A percentile compares a stretch with the other conserved stretches of the same genome.
Conservation (phyloP, 2,113 vertebrate genomes). For the Charadrius vociferus region DNA sequence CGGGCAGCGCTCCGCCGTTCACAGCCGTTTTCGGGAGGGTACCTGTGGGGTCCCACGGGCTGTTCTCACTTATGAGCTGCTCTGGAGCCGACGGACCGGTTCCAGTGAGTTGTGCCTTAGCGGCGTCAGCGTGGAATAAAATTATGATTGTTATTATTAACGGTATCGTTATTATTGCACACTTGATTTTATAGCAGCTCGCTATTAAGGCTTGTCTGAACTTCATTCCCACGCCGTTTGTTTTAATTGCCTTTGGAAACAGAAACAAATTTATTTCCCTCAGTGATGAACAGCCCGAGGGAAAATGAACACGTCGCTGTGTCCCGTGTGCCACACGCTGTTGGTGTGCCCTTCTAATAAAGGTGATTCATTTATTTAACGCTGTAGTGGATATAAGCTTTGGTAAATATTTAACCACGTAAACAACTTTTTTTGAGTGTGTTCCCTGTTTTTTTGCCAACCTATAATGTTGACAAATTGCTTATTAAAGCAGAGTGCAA, state of each 20-base stretch:
- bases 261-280: background rate
- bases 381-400: background rate
- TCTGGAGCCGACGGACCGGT: background rate
- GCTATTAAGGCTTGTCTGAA: background rate
- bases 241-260: constrained; percentile 7
- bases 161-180: background rate
- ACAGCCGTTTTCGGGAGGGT: background rate
- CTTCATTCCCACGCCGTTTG: background rate
- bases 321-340: background rate
- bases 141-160: background rate
- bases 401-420: background rate
- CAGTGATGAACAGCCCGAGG: background rate
- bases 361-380: background rate
- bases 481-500: background rate
- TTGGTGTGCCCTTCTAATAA: background rate
- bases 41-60: background rate
- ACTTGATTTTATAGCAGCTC: background rate
- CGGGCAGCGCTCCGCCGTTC: background rate
- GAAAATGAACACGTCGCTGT: background rate
- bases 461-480: background rate
- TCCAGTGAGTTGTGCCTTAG: background rate
- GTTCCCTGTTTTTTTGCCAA: background rate
- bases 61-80: background rate
- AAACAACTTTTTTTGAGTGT: background rate
- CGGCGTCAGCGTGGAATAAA: background rate